Conservation (phyloP, 2,113 vertebrate species). For the Albula glossodonta region DNA sequence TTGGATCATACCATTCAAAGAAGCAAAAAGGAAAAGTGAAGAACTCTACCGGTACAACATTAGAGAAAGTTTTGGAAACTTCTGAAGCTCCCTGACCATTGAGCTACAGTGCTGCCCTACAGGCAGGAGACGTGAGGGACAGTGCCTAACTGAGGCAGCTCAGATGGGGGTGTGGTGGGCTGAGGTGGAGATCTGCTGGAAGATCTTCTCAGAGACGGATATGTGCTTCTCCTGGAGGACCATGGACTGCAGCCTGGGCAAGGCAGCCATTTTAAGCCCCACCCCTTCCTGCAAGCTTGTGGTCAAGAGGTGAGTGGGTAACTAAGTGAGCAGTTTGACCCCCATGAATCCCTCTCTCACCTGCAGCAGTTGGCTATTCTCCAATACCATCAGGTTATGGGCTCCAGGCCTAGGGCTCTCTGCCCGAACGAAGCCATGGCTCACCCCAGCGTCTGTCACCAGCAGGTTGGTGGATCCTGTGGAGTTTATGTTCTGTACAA, state of each 20-base stretch:
- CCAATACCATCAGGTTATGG: conserved; percentile 36
- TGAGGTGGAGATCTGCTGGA: no score
- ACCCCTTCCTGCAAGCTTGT: background rate
- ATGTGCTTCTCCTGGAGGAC: conserved; percentile 7
- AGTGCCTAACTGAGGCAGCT: background rate
- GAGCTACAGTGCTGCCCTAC: no score
- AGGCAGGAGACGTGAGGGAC: no score
- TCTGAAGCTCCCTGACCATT: no score
- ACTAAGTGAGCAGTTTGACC: background rate
- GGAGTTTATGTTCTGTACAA: no score
- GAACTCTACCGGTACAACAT: no score
- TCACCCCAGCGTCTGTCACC: conserved; percentile 29
- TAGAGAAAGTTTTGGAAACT: no score
- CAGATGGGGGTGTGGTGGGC: background rate
- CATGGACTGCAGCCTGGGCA: background rate
- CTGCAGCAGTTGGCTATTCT: background rate
- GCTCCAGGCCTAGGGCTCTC: conserved; percentile 39
- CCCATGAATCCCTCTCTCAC: background rate
- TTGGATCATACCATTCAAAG: no score
- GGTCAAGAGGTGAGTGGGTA: background rate
- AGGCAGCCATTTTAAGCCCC: background rate
- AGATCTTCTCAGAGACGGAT: conserved; percentile 44
- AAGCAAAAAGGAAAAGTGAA: no score
- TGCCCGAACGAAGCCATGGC: conserved; percentile 10
- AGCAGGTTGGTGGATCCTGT: no score